Base-by-base conservation (phyloP, 2,113 vertebrate genomes). In the Eulemur rufifrons region DNA sequence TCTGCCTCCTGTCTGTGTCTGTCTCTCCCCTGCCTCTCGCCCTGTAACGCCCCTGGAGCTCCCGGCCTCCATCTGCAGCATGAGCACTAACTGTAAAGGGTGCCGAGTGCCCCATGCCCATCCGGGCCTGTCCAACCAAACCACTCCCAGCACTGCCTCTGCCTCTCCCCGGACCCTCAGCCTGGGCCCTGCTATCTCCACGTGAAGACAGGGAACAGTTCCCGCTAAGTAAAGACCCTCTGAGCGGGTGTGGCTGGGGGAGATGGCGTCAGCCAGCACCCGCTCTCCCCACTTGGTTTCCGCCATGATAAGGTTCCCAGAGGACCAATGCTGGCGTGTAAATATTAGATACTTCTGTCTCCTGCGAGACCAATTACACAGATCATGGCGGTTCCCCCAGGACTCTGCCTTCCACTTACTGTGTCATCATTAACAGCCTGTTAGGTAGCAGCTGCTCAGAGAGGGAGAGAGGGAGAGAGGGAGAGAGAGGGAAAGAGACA, bases 361-460 rank as follows among this genome's bases (percentile, higher is more conserved):
- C 99, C 99, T 98, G 93, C 2, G 99, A 98, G 99, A 98, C 99
- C 98, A 99, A 99, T 99, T 99, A 99, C 98, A 98, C 98, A 98
- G 98, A 98, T 98, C 98, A 98, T 92, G 98, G 98, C 89, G 95
- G 98, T 98, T 98, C 98, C 98, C 98, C 95, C 96, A 98, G 98
- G 98, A 98, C 96, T 92, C 97, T 97, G 21, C 94, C 98, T 98
- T 93, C 98, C 97, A 98, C 98, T 98, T 97, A 98, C 98, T 98
- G 98, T 98, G 98, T 98, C 98, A 98, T 98, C 98, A 98, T 99
- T 98, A 99, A 98, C 98, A 98, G 98, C 98, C 98, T 98, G 98
- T 99, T 98, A 98, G 98, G 98, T 97, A 98, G 96, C 98, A 98
- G 98, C 98, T 98, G 98, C 98, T 98, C 96, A 42, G 76, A 94